Evolutionary conservation across 37 sponge, comb jelly and placozoan genomes (phyloP), one percentile per base, ranked within the genome.

Genomic region (Bolinopsis microptera): DNA sequence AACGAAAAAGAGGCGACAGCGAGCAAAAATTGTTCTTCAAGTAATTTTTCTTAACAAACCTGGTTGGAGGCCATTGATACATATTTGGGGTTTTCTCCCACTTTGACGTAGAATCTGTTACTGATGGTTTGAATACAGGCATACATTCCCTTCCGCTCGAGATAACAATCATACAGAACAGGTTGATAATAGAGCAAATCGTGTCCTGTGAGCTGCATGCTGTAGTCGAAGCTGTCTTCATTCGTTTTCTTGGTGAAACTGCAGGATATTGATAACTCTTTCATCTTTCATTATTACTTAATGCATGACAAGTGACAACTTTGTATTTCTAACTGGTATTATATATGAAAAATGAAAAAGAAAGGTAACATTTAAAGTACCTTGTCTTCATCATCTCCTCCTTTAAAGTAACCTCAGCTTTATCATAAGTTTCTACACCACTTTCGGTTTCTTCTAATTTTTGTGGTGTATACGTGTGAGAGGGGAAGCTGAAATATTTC

Each of bases 401-500:
- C 13, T 13, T 48, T 48, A 48, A 18, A 48, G 61, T 48, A 48
- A 77, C 9, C 36, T 77, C 36, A 9, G 16, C 21, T 35, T 31
- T 13, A 77, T 77, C 80, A 77, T 32, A 35, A 9, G 80, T 77
- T 16, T 32, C 37, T 22, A 77, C 33, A 16, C 21, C 32, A 1
- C 36, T 36, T 34, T 77, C 80, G 33, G 32, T 32, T 77, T 77
- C 21, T 35, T 77, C 36, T 34, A 77, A 16, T 35, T 1, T 35
- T 32, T 77, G 80, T 33, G 80, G 80, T 9, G 27, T 5, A 18
- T 77, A 77, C 21, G 3, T 32, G 3, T 27, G 33, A 32, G 80
- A 77, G 1, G 80, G 80, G 18, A 77, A 77, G 21, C 37, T 77
- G 80, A 35, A 77, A 35, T 32, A 13, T 77, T 77, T 77, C 33